phyloP scores from a whole-genome alignment of 2,888 invertebrate species.

The Agonopterix heracliana region DNA sequence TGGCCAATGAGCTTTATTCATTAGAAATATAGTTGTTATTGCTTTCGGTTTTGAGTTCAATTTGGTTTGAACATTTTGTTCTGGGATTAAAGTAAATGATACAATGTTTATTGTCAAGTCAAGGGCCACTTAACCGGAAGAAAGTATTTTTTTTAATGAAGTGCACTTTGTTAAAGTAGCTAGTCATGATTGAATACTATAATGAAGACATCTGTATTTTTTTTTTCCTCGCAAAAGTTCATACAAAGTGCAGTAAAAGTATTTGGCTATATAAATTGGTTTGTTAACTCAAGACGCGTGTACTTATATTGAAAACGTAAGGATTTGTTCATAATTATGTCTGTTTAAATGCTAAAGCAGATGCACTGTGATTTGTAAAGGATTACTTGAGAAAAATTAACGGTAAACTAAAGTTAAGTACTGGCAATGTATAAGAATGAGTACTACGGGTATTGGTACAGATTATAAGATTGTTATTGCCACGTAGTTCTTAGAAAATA shows the following conservation, averaged over 20 bases:
- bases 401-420: neutral
- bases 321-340: neutral
- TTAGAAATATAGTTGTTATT: no score
- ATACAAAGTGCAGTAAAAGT: no score
- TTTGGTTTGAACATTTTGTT: neutral
- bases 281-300: slow-evolving; percentile 8
- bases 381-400: neutral
- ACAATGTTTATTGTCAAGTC: slow-evolving; percentile 42
- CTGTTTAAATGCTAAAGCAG: neutral
- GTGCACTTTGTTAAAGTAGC: neutral
- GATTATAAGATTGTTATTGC: no score
- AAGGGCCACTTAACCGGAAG: slow-evolving; percentile 33
- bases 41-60: no score
- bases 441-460: no score
- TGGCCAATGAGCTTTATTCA: slow-evolving; percentile 11
- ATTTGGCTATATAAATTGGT: neutral
- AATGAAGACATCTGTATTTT: neutral
- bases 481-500: no score
- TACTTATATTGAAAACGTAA: slow-evolving; percentile 2
- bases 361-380: neutral
- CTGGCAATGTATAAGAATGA: no score
- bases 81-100: slow-evolving; percentile 23
- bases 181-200: no score
- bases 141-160: slow-evolving; percentile 23
- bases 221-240: neutral